A percentile compares a stretch with the other conserved stretches of the same genome.
phyloP scores from a whole-genome alignment of 1,140 invertebrate species.

The Oscheius sp. region DNA sequence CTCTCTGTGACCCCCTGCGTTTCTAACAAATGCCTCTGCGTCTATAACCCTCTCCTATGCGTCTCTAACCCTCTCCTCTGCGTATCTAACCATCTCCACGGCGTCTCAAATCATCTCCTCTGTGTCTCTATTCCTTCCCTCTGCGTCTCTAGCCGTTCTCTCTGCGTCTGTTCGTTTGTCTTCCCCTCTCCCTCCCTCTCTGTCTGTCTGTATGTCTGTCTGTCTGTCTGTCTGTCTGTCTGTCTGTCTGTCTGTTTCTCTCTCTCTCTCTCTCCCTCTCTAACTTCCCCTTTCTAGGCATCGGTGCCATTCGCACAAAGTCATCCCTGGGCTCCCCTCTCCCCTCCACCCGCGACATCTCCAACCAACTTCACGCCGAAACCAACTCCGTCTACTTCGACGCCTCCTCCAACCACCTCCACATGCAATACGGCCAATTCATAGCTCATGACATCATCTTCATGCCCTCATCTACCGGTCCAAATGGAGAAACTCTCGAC shows the following conservation, averaged over 20 bases:
- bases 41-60: neutral
- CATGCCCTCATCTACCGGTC: slow-evolving; percentile 29
- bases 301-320: slow-evolving; percentile 13
- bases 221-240: no score
- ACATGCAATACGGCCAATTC: slow-evolving; percentile 35
- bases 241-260: no score
- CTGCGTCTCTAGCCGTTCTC: no score
- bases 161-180: no score
- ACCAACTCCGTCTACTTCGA: slow-evolving; percentile 20
- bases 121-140: no score
- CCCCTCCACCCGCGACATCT: slow-evolving; percentile 27
- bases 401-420: slow-evolving; percentile 11
- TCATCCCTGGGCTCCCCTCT: slow-evolving; percentile 13
- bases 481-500: slow-evolving; percentile 29
- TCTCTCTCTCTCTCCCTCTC: no score
- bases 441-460: slow-evolving; percentile 39
- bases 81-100: neutral
- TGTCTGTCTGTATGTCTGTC: no score
- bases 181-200: no score
- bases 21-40: neutral
- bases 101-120: neutral
- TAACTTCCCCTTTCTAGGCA: no score
- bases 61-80: no score
- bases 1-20: no score
- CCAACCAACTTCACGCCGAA: slow-evolving; percentile 24